phyloP scores from a whole-genome alignment of 2,113 vertebrate genomes.

The Parotia lawesii region DNA sequence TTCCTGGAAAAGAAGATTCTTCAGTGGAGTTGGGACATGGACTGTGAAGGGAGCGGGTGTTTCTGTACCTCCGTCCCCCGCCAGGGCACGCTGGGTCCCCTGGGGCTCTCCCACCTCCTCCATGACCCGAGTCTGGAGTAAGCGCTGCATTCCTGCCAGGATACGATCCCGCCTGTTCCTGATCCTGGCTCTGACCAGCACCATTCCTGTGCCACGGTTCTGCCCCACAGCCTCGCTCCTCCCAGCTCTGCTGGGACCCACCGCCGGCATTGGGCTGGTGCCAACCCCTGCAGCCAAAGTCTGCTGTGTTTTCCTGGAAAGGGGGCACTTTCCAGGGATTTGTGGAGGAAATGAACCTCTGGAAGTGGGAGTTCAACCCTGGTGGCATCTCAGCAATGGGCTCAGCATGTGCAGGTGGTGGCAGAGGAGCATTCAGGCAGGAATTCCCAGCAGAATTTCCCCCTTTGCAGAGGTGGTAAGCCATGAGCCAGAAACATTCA shows the following conservation, averaged over 20 bases:
- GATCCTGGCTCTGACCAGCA: fast-evolving
- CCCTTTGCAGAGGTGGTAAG: not conserved
- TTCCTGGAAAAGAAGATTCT: not conserved
- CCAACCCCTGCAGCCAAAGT: not conserved
- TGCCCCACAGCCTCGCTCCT: not conserved
- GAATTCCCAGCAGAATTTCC: not conserved
- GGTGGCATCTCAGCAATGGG: fast-evolving
- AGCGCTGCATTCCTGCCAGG: not conserved
- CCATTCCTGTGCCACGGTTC: not conserved
- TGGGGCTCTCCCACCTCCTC: fast-evolving
- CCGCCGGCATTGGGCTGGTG: fast-evolving
- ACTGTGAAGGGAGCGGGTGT: fast-evolving
- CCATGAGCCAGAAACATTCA: fast-evolving
- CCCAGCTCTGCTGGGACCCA: not conserved
- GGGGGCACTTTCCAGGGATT: not conserved
- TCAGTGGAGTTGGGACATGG: fast-evolving
- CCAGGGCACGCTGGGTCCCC: fast-evolving
- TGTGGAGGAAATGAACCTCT: not conserved
- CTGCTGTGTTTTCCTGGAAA: not conserved
- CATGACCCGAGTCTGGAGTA: fast-evolving
- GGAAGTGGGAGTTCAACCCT: not conserved
- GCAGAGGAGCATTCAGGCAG: not conserved
- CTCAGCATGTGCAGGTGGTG: not conserved
- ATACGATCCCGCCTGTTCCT: not conserved
- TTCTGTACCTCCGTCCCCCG: not conserved